A percentile compares a stretch with the other conserved stretches of the same genome.
Evolutionary conservation across 1,140 invertebrate species (phyloP).

Genomic region (Ylistrum balloti): DNA sequence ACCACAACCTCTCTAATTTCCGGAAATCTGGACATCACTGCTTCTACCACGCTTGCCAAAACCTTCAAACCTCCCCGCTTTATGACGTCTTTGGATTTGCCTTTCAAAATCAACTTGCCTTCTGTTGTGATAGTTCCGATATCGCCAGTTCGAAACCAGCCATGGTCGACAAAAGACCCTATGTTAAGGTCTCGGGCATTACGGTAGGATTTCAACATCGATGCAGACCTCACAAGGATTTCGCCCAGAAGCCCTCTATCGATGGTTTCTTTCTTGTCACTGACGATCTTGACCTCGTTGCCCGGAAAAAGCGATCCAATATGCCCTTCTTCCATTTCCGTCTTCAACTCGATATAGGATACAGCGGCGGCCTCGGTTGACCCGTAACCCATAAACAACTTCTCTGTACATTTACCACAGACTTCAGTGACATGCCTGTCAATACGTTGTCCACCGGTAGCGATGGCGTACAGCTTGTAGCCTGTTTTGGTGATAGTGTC

Average conservation of each 20-base stretch:
- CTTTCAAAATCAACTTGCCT: constrained; percentile 36
- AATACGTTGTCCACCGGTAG: neutral
- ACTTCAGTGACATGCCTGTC: neutral
- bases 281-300: neutral
- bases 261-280: neutral
- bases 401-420: neutral
- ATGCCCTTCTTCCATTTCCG: neutral
- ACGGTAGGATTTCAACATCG: neutral
- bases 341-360: neutral
- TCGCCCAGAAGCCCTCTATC: neutral
- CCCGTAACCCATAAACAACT: neutral
- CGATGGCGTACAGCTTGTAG: neutral
- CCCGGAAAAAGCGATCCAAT: constrained; percentile 44
- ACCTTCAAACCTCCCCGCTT: constrained; percentile 42
- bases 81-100: constrained; percentile 46
- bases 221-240: constrained; percentile 35
- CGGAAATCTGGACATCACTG: constrained; percentile 10
- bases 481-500: neutral
- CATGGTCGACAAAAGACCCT: neutral
- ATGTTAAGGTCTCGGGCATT: neutral
- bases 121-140: neutral
- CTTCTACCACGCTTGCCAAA: constrained; percentile 31
- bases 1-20: constrained; percentile 11
- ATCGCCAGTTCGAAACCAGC: constrained; percentile 52
- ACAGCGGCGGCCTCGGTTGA: neutral